Evolutionary conservation across 2,113 vertebrate species (phyloP).

Genomic region (Cryptoleucopteryx plumbea): DNA sequence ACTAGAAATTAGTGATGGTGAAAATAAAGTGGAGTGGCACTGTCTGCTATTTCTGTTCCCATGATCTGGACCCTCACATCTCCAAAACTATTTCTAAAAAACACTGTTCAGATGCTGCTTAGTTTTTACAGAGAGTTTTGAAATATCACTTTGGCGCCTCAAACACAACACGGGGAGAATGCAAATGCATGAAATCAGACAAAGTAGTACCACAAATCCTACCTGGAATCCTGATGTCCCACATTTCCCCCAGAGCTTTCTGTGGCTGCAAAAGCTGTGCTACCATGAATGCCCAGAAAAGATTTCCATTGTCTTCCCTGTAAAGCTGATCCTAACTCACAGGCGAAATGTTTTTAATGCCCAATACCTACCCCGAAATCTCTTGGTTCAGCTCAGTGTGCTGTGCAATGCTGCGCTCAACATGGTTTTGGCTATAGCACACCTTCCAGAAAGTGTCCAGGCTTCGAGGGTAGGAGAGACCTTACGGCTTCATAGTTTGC

Average conservation of each 20-base stretch:
- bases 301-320: background rate
- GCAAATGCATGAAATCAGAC: background rate
- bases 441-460: background rate
- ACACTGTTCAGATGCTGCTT: background rate
- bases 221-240: background rate
- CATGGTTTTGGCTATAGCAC: background rate
- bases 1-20: background rate
- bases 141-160: background rate
- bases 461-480: background rate
- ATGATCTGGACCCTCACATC: background rate
- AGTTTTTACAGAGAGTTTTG: background rate
- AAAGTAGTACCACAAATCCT: background rate
- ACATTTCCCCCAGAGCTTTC: background rate
- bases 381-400: background rate
- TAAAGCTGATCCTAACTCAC: background rate
- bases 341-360: background rate
- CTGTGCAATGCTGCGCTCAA: fast-evolving
- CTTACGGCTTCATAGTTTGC: background rate
- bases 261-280: background rate
- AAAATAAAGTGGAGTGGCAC: background rate
- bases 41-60: background rate
- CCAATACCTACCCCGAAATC: background rate
- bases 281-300: background rate
- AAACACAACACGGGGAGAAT: background rate
- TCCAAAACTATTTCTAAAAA: background rate